These are phyloP conservation scores for Malurus splendens DNA, from an alignment of 2,797 vertebrate species.

Conservation along the genomic window DNA sequence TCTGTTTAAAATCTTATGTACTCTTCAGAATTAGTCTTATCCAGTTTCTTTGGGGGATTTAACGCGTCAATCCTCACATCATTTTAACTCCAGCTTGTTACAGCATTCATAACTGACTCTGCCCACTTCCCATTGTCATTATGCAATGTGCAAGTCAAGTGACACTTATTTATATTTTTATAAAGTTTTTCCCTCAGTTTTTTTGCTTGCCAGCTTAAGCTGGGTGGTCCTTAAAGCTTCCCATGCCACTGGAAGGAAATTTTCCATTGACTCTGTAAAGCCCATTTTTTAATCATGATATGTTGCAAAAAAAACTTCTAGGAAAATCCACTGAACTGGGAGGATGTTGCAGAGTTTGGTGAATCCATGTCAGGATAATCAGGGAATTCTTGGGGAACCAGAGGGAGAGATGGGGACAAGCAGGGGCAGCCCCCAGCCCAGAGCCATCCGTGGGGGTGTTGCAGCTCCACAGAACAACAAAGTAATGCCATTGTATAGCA, in stretches of 20 bases:
- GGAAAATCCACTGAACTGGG: not conserved
- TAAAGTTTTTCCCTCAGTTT: not conserved
- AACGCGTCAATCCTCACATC: not conserved
- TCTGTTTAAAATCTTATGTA: not conserved
- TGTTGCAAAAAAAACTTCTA: fast-evolving
- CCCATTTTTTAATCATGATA: not conserved
- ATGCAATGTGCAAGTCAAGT: fast-evolving
- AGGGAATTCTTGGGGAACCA: not conserved
- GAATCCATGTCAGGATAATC: not conserved
- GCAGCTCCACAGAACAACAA: not conserved
- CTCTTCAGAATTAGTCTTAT: not conserved
- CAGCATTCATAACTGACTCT: not conserved
- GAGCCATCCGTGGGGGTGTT: not conserved
- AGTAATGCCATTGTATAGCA: not conserved
- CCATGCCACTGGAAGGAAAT: not conserved
- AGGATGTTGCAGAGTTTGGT: not conserved
- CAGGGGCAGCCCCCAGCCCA: not conserved
- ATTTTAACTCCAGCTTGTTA: not conserved
- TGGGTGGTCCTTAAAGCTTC: not conserved
- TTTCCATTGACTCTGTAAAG: not conserved
- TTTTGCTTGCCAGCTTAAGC: not conserved
- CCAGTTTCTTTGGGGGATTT: fast-evolving
- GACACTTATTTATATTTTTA: not conserved
- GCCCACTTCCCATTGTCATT: not conserved
- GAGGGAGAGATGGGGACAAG: not conserved